A percentile compares a stretch with the other conserved stretches of the same genome.
These are phyloP conservation scores for Heliconius sara DNA, from an alignment of 2,888 invertebrate species.

Conservation along the genomic window DNA sequence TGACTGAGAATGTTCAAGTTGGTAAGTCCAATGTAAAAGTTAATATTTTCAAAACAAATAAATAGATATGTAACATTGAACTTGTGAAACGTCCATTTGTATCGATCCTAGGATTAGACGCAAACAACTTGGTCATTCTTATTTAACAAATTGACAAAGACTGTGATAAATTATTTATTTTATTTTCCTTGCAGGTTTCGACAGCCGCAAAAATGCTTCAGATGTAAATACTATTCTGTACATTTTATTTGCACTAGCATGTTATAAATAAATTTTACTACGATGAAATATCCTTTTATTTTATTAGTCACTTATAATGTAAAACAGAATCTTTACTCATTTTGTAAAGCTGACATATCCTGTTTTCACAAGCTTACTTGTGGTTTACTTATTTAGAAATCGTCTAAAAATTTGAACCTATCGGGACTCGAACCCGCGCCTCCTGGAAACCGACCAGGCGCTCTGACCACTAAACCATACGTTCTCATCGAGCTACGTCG, in stretches of 20 bases:
- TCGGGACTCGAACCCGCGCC: too few relatives aligned
- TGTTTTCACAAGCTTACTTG: not conserved
- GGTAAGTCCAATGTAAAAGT: not conserved
- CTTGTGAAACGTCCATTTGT: not conserved
- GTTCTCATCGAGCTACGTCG: too few relatives aligned
- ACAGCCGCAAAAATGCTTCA: constrained; percentile 58
- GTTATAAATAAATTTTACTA: constrained; percentile 68
- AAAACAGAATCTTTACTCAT: not conserved
- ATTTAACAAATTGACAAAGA: constrained; percentile 48
- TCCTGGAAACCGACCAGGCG: too few relatives aligned
- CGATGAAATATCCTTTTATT: constrained; percentile 45
- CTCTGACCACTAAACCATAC: too few relatives aligned
- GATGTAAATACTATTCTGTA: constrained; percentile 75
- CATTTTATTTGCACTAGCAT: constrained; percentile 68
- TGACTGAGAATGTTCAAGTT: constrained; percentile 22
- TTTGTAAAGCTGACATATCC: not conserved
- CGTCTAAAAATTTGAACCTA: too few relatives aligned
- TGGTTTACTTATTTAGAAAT: not conserved
- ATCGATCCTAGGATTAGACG: not conserved
- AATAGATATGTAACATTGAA: not conserved
- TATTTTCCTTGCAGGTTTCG: constrained; percentile 75
- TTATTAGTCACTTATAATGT: not conserved
- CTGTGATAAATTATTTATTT: constrained; percentile 68
- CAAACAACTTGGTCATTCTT: constrained; percentile 23
- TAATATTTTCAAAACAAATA: not conserved